These are phyloP conservation scores for Sisyra nigra DNA, from an alignment of 2,888 invertebrate genomes.

Conservation along the genomic window DNA sequence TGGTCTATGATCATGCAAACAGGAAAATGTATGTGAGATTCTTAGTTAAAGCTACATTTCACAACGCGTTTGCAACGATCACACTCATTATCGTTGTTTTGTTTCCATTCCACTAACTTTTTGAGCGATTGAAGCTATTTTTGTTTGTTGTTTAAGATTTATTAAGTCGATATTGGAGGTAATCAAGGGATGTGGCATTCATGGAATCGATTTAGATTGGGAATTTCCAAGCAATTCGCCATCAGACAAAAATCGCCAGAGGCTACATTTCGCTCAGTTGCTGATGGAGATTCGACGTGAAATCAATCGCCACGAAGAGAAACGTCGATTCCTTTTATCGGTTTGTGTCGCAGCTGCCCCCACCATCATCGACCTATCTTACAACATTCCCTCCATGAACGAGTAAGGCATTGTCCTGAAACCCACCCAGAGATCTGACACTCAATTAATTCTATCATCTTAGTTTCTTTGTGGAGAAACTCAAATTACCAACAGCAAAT, in stretches of 20 bases:
- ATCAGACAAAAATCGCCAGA: conserved; percentile 31
- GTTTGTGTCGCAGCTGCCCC: conserved; percentile 68
- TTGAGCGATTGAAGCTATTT: conserved; percentile 3
- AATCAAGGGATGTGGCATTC: conserved; percentile 36
- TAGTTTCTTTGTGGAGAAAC: too few species aligned
- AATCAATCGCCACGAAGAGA: conserved; percentile 36
- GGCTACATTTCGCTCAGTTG: conserved; percentile 57
- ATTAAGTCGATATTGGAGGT: conserved; percentile 32
- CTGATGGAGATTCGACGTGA: conserved; percentile 54
- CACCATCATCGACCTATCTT: conserved; percentile 56
- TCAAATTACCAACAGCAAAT: too few species aligned
- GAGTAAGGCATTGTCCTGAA: conserved; percentile 35
- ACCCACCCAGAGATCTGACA: too few species aligned
- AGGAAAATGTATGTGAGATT: conserved; percentile 43
- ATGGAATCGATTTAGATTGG: conserved; percentile 71
- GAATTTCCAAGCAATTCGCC: conserved; percentile 55
- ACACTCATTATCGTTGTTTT: too few species aligned
- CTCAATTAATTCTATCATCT: too few species aligned
- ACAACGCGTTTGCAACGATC: too few species aligned
- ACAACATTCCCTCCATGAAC: conserved; percentile 62
- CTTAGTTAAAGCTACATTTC: too few species aligned
- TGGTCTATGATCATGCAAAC: conserved; percentile 53
- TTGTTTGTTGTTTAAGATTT: conserved; percentile 28
- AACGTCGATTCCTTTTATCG: conserved; percentile 43
- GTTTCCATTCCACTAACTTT: too few species aligned